Evolutionary conservation across 2,113 vertebrate species (phyloP), one percentile per base, ranked within the genome.

Genomic region (Xiphias gladius): DNA sequence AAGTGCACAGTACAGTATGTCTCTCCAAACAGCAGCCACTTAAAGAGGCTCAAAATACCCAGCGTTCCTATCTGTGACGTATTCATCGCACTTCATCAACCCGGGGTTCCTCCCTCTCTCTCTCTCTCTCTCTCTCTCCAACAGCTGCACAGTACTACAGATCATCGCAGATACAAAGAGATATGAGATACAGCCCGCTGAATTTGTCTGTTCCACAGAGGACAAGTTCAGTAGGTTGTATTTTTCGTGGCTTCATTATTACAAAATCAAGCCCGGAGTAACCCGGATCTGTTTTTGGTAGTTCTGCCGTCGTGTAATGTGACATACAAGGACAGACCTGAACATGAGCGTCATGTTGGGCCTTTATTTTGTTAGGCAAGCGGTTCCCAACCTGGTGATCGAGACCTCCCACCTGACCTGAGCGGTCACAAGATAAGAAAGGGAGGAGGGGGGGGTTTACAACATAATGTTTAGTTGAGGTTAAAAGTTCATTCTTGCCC

Each of bases 1-100:
- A 85, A 76, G 83, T 78, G 74, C 71, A 76, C 57, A 71, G 78
- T 88, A 88, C 86, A 78, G 84, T 85, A 67, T 79, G 82, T 82
- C 64, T 85, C 76, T 79, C 76, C 32, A 55, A 88, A 73, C 80
- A 72, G 84, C 79, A 73, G 74, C 72, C 80, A 86, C 88, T 82
- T 73, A 71, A 62, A 80, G 32, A 76, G 79, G 79, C 70, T 88
- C 41, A 43, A 79, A 89, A 88, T 81, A 86, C 57, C 52, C 71
- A 67, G 46, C 54, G 63, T 79, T 75, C 70, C 79, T 65, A 65
- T 85, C 66, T 80, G 74, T 90, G 84, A 88, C 87, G 83, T 86
- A 84, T 54, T 64, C 76, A 52, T 59, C 19, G 6, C 76, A 71
- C 87, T 73, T 46, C 58, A 19, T 69, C 86, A 64, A 39, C 64